A percentile compares a stretch with the other conserved stretches of the same genome.
Evolutionary conservation across 2,888 invertebrate species (phyloP).

Genomic region (Drosophila algonquin): DNA sequence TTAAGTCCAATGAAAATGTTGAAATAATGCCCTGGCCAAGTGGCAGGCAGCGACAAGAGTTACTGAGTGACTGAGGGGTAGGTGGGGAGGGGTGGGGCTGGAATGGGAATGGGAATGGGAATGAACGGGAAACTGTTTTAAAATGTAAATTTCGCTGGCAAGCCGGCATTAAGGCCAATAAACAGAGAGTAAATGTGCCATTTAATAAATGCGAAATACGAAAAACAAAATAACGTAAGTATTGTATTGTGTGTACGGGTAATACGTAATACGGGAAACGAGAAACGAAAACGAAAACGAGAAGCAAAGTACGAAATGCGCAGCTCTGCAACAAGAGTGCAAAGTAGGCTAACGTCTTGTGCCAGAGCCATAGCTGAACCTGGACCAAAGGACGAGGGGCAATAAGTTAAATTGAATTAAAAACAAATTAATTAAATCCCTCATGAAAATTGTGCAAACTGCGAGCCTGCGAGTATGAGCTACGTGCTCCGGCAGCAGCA

Average conservation of each 20-base stretch:
- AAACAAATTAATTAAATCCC: slow-evolving; percentile 78
- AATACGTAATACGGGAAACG: slow-evolving; percentile 25
- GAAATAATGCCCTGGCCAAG: slow-evolving; percentile 62
- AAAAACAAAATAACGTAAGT: slow-evolving; percentile 34
- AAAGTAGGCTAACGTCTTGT: slow-evolving; percentile 31
- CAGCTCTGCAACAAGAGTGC: background rate
- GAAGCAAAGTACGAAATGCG: too few relatives aligned
- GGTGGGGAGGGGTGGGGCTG: slow-evolving; percentile 19
- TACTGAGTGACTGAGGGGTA: background rate
- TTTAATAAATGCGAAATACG: slow-evolving; percentile 70
- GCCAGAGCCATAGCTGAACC: background rate
- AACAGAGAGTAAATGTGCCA: slow-evolving; percentile 77
- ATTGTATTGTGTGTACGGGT: too few relatives aligned
- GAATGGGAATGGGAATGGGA: slow-evolving; percentile 28
- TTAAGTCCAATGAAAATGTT: slow-evolving; percentile 79
- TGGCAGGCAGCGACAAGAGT: slow-evolving; percentile 6
- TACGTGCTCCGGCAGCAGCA: slow-evolving; percentile 11
- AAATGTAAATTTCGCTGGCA: slow-evolving; percentile 76
- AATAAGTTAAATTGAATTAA: slow-evolving; percentile 79
- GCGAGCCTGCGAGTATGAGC: background rate
- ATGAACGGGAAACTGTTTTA: slow-evolving; percentile 65
- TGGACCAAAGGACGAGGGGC: too few relatives aligned
- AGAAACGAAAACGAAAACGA: slow-evolving; percentile 15
- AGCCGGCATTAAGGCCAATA: slow-evolving; percentile 78
- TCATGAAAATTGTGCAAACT: slow-evolving; percentile 58